A percentile compares a stretch with the other conserved stretches of the same genome.
Evolutionary conservation across 2,113 vertebrate genomes (phyloP).

Genomic region (Cichladusa arquata): DNA sequence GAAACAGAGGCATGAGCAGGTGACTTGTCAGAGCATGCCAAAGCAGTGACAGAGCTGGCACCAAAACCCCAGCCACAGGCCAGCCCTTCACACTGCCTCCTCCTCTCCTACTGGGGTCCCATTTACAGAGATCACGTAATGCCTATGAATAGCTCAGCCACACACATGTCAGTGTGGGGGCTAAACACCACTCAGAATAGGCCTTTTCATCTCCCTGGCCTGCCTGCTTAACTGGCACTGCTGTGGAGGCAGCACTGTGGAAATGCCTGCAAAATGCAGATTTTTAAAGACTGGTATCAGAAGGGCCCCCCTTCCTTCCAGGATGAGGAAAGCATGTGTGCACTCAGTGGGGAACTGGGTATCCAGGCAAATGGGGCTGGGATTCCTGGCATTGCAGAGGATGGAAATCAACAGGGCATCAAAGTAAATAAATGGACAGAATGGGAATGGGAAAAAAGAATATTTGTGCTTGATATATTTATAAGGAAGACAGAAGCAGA

Average conservation of each 20-base stretch:
- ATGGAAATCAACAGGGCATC: neutral
- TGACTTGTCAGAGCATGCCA: neutral
- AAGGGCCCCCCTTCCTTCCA: neutral
- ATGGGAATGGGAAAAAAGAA: neutral
- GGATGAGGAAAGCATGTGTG: neutral
- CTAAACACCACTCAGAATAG: neutral
- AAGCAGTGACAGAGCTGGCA: neutral
- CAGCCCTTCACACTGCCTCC: neutral
- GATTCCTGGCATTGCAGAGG: neutral
- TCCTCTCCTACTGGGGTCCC: neutral
- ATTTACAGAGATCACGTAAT: neutral
- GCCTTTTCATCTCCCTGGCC: neutral
- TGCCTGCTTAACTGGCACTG: neutral
- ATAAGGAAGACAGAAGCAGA: neutral
- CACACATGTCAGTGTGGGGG: neutral
- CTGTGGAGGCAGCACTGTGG: neutral
- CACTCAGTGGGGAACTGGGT: neutral
- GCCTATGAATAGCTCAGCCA: neutral
- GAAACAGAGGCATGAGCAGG: neutral
- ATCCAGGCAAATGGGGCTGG: neutral
- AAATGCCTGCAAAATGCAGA: neutral
- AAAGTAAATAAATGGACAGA: neutral
- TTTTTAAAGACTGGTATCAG: neutral
- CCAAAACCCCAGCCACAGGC: neutral
- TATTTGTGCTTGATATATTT: neutral